Percentiles rank a stretch among this genome's conserved stretches.
Evolutionary conservation across 37 sponge, comb jelly and placozoan species (phyloP).

Genomic region (Aphrocallistes beatrix): DNA sequence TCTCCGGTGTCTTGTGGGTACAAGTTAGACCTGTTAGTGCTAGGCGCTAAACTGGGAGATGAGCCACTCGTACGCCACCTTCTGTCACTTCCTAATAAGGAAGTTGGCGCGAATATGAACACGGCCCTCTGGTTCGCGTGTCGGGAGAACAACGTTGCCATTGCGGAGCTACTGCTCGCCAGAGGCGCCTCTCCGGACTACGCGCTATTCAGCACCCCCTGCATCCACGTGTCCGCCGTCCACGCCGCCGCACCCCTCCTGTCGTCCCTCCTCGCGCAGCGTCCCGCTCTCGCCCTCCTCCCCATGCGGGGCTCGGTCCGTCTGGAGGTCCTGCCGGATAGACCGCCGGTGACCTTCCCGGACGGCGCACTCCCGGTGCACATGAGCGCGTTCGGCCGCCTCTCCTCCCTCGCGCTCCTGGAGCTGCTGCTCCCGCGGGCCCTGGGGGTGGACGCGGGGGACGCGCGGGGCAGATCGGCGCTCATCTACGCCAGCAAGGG

Average conservation of each 20-base stretch:
- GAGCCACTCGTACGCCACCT: background rate
- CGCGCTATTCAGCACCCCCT: background rate
- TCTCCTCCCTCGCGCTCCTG: background rate
- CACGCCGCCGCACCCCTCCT: background rate
- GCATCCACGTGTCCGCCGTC: background rate
- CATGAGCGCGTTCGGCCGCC: background rate
- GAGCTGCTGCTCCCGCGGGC: background rate
- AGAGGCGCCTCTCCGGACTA: background rate
- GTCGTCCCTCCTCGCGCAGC: background rate
- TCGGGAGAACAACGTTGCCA: background rate
- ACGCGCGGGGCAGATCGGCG: background rate
- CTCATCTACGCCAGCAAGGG: slow-evolving; percentile 15
- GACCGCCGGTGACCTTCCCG: background rate
- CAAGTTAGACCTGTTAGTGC: background rate
- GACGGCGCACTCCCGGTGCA: background rate
- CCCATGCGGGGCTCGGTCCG: background rate
- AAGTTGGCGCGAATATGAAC: background rate
- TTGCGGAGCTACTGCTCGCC: background rate
- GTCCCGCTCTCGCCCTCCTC: background rate
- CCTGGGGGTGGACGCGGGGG: background rate
- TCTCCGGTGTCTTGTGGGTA: background rate
- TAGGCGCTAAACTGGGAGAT: background rate
- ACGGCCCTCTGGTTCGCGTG: slow-evolving; percentile 6
- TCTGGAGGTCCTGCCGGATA: background rate
- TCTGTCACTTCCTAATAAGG: background rate